Conservation (phyloP, 2,888 invertebrate genomes). For the Myathropa florea region DNA sequence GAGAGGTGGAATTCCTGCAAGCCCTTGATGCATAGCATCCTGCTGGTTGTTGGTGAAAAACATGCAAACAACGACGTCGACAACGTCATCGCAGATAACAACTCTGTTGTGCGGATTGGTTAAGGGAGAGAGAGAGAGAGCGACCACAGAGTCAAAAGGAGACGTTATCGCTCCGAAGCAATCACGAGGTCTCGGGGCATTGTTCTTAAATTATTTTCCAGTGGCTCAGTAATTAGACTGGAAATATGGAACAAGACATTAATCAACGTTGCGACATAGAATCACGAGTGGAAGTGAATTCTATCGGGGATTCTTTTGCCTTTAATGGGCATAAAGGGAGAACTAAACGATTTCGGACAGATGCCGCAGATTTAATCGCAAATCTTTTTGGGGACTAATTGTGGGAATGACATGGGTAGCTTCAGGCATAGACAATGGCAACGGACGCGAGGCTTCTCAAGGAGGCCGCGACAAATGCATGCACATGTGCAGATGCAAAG, state of each 20-base stretch:
- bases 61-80: slow-evolving; percentile 66
- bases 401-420: slow-evolving; percentile 52
- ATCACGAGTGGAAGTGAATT: slow-evolving; percentile 11
- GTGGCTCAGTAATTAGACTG: slow-evolving; percentile 65
- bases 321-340: slow-evolving; percentile 12
- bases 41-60: slow-evolving; percentile 67
- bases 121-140: not conserved
- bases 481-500: not conserved
- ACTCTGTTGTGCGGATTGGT: slow-evolving; percentile 65
- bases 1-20: slow-evolving; percentile 57
- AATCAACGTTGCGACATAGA: slow-evolving; percentile 62
- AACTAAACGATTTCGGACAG: slow-evolving; percentile 39
- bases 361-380: slow-evolving; percentile 58
- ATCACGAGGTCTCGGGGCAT: slow-evolving; percentile 54
- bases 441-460: slow-evolving; percentile 6
- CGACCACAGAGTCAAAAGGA: slow-evolving; percentile 7
- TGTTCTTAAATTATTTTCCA: slow-evolving; percentile 68
- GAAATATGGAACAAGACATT: slow-evolving; percentile 71
- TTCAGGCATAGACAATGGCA: slow-evolving; percentile 38
- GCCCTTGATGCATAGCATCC: slow-evolving; percentile 70
- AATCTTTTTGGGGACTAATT: slow-evolving; percentile 64
- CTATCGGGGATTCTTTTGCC: not conserved
- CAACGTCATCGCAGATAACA: slow-evolving; percentile 69
- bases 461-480: slow-evolving; percentile 17
- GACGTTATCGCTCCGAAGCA: slow-evolving; percentile 60